These are phyloP conservation scores for Dicranocentrus wangi DNA, from an alignment of 2,888 invertebrate genomes.

Conservation along the genomic window DNA sequence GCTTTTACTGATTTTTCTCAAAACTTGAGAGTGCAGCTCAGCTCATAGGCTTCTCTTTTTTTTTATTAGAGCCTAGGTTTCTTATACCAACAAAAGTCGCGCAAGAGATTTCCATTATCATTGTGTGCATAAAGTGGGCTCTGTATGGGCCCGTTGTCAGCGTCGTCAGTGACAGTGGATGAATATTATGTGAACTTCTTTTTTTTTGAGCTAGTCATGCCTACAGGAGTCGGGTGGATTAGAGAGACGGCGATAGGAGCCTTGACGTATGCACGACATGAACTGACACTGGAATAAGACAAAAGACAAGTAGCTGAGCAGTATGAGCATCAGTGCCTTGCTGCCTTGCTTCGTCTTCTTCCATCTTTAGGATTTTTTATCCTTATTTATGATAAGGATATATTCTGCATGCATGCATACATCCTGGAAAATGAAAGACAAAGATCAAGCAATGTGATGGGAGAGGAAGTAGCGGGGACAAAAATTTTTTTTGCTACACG, in stretches of 20 bases:
- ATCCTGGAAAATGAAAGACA: constrained; percentile 24
- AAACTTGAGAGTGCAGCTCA: neutral
- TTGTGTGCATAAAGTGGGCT: constrained; percentile 1
- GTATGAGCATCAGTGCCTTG: too few relatives aligned
- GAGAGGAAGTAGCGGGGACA: constrained; percentile 11
- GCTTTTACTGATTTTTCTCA: neutral
- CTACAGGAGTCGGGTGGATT: too few relatives aligned
- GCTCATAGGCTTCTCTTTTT: too few relatives aligned
- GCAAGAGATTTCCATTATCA: neutral
- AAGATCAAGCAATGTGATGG: constrained; percentile 21
- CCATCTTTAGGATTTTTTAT: neutral
- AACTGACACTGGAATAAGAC: neutral
- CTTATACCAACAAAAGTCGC: neutral
- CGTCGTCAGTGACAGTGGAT: constrained; percentile 7
- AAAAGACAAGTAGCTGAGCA: constrained; percentile 19
- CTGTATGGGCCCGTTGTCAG: too few relatives aligned
- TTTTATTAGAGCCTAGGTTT: neutral
- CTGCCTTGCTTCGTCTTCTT: constrained; percentile 6
- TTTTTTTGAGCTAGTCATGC: too few relatives aligned
- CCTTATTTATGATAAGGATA: constrained; percentile 15
- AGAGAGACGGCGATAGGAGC: neutral
- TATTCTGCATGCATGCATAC: constrained; percentile 9
- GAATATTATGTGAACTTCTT: constrained; percentile 30
- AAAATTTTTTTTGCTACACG: constrained; percentile 1
- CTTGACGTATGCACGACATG: too few relatives aligned